Conservation (phyloP, 2,113 vertebrate genomes). For the Oreotrochilus melanogaster region DNA sequence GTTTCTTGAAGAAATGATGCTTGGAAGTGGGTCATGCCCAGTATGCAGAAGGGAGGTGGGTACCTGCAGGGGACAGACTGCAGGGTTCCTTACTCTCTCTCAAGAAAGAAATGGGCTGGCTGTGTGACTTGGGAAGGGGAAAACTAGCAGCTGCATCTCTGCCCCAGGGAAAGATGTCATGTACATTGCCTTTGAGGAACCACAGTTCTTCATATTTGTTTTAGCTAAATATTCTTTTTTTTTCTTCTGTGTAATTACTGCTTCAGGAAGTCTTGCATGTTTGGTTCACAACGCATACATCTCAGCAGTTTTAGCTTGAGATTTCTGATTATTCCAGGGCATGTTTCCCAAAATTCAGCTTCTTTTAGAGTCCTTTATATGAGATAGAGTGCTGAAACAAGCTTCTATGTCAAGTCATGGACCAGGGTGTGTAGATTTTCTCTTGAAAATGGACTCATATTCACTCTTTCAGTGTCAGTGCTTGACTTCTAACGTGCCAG, state of each 20-base stretch:
- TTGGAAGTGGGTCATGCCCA: not conserved
- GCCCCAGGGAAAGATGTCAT: not conserved
- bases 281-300: not conserved
- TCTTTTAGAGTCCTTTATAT: not conserved
- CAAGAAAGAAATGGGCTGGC: not conserved
- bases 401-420: not conserved
- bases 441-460: not conserved
- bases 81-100: not conserved
- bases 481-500: not conserved
- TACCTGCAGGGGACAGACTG: not conserved
- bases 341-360: slow-evolving; percentile 11
- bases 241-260: not conserved
- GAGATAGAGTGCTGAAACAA: not conserved
- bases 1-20: not conserved
- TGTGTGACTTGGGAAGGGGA: not conserved
- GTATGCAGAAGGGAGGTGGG: not conserved
- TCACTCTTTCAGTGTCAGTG: not conserved
- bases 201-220: not conserved
- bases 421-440: not conserved
- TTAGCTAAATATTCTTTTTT: not conserved
- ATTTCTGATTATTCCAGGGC: not conserved
- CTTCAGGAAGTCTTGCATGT: slow-evolving; percentile 49
- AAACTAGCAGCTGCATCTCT: not conserved
- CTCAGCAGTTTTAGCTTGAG: slow-evolving; percentile 39
- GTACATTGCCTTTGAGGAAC: slow-evolving; percentile 16